Base-by-base conservation (phyloP, 2,797 vertebrate genomes). In the Hippocampus kuda region DNA sequence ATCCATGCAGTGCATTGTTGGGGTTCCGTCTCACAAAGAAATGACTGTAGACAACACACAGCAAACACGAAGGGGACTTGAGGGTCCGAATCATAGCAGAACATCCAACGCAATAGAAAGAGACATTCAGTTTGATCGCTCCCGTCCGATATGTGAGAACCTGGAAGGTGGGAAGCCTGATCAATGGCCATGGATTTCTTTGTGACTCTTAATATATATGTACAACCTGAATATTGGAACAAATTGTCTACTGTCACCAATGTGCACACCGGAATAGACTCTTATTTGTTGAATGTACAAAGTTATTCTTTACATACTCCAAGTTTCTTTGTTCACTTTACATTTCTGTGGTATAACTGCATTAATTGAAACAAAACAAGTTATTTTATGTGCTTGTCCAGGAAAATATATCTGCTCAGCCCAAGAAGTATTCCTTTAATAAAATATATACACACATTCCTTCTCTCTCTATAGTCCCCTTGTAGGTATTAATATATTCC, bases 1-100 rank as follows among this genome's bases (percentile, higher is more conserved):
- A 90, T 87, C 87, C 93, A 92, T 92, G 93, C 92, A 91, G 92
- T 89, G 91, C 86, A 90, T 89, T 86, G 89, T 89, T 86, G 90
- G 86, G 83, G 79, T 81, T 73, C 87, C 41, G 16, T 44, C 26
- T 49, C 26, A 65, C 41, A 48, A 65, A 49, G 64, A 65, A 27
- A 30, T 20, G 30, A 53, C 48, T 38, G 48, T 11, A 41, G 51
- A 67, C 86, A 89, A 34, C 3, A 30, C 46, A 24, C 30, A 54
- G 6, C 48, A 54, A 38, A 66, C 26, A 53, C 9, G 11, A 57
- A 68, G 89, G 90, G 88, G 85, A 89, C 88, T 91, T 86, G 83
- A 88, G 89, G 54, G 54, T 61, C n/a, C 24, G 26, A 68, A 88
- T 89, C 88, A 87, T 90, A 90, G 89, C 89, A 84, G 79, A 84